Evolutionary conservation across 1,140 invertebrate species (phyloP).

Genomic region (Drosophila azteca): DNA sequence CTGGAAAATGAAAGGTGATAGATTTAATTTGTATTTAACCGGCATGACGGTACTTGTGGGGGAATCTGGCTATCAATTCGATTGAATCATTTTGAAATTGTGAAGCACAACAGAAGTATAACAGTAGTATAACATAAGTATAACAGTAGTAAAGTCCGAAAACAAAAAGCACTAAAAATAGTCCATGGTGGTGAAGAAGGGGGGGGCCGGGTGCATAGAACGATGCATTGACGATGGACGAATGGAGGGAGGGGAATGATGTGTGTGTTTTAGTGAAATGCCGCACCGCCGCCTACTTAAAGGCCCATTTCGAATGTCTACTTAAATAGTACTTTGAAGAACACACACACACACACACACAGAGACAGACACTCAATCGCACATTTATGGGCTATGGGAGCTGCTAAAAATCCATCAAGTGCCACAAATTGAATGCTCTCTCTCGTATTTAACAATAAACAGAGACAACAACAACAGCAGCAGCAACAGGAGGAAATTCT

Average conservation of each 20-base stretch:
- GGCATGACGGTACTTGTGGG: too few relatives aligned
- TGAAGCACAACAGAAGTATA: too few relatives aligned
- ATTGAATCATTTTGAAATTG: too few relatives aligned
- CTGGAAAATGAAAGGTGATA: too few relatives aligned
- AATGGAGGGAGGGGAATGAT: neutral
- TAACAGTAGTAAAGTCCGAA: too few relatives aligned
- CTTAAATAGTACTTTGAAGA: slow-evolving; percentile 69
- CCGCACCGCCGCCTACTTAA: slow-evolving; percentile 51
- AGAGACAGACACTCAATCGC: too few relatives aligned
- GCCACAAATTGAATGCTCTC: slow-evolving; percentile 51
- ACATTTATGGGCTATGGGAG: slow-evolving; percentile 30
- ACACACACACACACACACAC: neutral
- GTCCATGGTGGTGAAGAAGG: neutral
- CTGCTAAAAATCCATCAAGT: slow-evolving; percentile 76
- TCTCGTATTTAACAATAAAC: slow-evolving; percentile 9
- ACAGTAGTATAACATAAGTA: too few relatives aligned
- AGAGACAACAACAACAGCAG: slow-evolving; percentile 18
- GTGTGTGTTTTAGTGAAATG: slow-evolving; percentile 44
- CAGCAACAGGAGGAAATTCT: slow-evolving; percentile 1
- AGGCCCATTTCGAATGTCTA: slow-evolving; percentile 65
- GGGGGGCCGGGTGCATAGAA: neutral
- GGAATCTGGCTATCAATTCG: too few relatives aligned
- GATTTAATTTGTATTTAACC: too few relatives aligned
- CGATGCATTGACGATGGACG: neutral
- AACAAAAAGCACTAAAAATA: slow-evolving; percentile 6